Percentiles rank a stretch among this genome's conserved stretches.
Conservation (phyloP, 1,140 invertebrate genomes). For the Caenorhabditis tropicalis region DNA sequence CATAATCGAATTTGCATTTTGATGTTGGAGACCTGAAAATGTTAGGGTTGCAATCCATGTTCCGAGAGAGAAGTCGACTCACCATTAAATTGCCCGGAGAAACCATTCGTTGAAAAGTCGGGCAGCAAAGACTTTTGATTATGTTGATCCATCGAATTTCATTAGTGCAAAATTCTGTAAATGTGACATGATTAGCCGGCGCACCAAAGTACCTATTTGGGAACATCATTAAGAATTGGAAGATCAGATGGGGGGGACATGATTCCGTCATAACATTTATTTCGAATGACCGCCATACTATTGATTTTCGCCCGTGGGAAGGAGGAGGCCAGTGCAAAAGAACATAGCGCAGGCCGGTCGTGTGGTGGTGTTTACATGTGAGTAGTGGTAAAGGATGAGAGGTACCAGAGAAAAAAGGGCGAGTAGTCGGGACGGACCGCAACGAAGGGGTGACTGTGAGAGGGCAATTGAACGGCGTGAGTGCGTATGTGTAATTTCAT, state of each 20-base stretch:
- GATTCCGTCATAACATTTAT: not conserved
- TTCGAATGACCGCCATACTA: conserved; percentile 41
- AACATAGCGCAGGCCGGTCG: conserved; percentile 32
- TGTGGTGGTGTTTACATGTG: conserved; percentile 13
- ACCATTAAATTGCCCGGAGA: conserved; percentile 27
- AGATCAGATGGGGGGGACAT: too few species aligned
- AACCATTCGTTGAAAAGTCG: conserved; percentile 19
- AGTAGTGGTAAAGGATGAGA: not conserved
- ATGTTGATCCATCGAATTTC: conserved; percentile 41
- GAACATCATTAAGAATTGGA: too few species aligned
- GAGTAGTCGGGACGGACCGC: not conserved
- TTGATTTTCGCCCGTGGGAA: not conserved
- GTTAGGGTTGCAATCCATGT: too few species aligned
- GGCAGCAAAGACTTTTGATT: conserved; percentile 32
- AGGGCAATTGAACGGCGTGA: not conserved
- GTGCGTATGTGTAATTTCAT: conserved; percentile 16
- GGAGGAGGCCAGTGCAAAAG: conserved; percentile 23
- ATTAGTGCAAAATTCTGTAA: conserved; percentile 22
- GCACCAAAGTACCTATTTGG: too few species aligned
- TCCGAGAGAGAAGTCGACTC: not conserved
- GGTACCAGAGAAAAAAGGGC: not conserved
- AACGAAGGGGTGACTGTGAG: not conserved
- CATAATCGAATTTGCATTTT: not conserved
- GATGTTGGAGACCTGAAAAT: not conserved
- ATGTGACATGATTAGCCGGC: too few species aligned